phyloP scores from a whole-genome alignment of 2,888 invertebrate species.

The Dicranocentrus wangi region DNA sequence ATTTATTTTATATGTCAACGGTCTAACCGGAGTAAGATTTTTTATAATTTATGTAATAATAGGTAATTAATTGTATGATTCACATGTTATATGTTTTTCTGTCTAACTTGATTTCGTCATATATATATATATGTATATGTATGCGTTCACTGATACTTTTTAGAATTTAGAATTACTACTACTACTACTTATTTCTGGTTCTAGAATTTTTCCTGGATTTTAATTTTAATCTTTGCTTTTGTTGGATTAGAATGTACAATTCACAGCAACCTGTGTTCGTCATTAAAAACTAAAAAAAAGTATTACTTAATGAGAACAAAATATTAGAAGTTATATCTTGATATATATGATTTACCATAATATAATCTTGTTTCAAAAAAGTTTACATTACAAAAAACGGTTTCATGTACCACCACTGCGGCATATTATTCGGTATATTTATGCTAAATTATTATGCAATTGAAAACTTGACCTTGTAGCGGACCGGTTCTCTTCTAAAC shows the following conservation, averaged over 20 bases:
- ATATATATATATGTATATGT: constrained; percentile 2
- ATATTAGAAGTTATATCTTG: background rate
- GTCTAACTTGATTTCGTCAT: constrained; percentile 24
- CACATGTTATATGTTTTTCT: background rate
- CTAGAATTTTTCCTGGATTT: background rate
- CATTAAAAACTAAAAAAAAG: background rate
- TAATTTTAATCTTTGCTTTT: too few relatives aligned
- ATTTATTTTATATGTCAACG: background rate
- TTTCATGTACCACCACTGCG: constrained; percentile 19
- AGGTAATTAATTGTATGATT: too few relatives aligned
- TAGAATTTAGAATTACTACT: background rate
- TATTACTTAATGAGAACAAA: constrained; percentile 16
- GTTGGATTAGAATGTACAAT: too few relatives aligned
- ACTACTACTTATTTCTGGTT: background rate
- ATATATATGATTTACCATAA: background rate
- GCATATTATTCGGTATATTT: too few relatives aligned
- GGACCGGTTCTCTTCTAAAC: background rate
- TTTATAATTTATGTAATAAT: too few relatives aligned
- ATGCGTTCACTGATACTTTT: background rate
- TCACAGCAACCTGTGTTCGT: constrained; percentile 9
- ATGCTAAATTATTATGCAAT: too few relatives aligned
- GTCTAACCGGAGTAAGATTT: too few relatives aligned
- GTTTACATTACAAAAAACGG: constrained; percentile 28
- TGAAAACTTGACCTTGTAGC: too few relatives aligned
- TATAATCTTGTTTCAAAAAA: constrained; percentile 23